Evolutionary conservation across 2,888 invertebrate species (phyloP), one percentile per base, ranked within the genome.

Genomic region (Micoletzkya japonica): DNA sequence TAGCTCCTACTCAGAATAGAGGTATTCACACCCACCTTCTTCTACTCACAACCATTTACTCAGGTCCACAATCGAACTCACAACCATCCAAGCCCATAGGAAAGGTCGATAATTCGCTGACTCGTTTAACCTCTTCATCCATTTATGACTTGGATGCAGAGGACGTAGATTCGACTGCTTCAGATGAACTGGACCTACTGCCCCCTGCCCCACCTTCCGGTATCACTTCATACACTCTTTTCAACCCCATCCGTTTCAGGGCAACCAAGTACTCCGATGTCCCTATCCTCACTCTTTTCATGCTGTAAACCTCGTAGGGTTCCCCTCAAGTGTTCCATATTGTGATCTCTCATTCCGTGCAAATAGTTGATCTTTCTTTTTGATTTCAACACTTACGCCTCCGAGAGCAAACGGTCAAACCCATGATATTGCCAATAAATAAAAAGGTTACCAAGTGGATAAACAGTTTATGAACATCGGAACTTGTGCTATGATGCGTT

Each of bases 131-230:
- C 10, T 67, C 67, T 17, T 67, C 67, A 10, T 67, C 67, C 39
- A 67, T 67, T 44, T 67, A 67, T 28, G 67, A 67, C 50, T 44
- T 67, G 57, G 67, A 67, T 57, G 56, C 57, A 30, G 67, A 67
- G 14, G 81, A 81, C 44, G 76, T 69, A 24, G 83, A 83, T 64
- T 77, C 77, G 24, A 74, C 78, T 24, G 67, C 67, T 28, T 76
- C 76, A 30, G 82, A 82, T 58, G 80, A 80, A 57, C 73, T 82
- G 28, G 82, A 82, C 61, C 77, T 82, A 10, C 72, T 82, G 20
- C 82, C 82, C n/a, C 80, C 81, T 34, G 74, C 81, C 26, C 26
- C 52, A 1, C 17, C 64, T 26, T 6, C 54, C 54, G 28, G 28
- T 58, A 61, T 34, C 44, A 49, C n/a, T 30, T 61, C 20, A n/a